Base-by-base conservation (phyloP, 2,888 invertebrate species). In the Netelia fuscicornis region DNA sequence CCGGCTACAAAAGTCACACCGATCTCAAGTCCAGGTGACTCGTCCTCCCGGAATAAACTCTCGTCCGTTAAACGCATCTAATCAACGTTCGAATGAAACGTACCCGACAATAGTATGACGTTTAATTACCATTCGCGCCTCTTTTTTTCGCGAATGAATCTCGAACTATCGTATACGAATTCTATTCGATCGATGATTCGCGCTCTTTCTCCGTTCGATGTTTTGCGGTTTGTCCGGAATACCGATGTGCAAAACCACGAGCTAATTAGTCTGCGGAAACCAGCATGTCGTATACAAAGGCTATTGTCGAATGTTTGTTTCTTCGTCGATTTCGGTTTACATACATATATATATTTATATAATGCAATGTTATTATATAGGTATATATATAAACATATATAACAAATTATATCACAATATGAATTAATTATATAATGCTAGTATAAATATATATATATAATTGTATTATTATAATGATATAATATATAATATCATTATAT, bases 211-310 rank as follows among this genome's bases (percentile, higher is more conserved):
- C n/a, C 37, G 13, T 62, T 25, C 62, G 62, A 62, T 56, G 71
- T 54, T 44, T 44, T 60, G 80, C 23, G 80, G 80, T 81, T 81
- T 30, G 60, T 74, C 62, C 11, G 17, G 30, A 44, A 48, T 42
- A 64, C 58, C 30, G 13, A 3, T 58, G 58, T 20, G 74, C 54
- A 72, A 86, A 86, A 77, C 86, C 74, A 64, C 76, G 62, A 71
- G 86, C 86, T 83, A 83, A 86, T 86, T 86, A 86, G 86, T 80
- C 74, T 67, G 78, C 70, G 81, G 77, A 78, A 68, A 58, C 76
- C 65, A 64, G 30, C 48, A 48, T 79, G 62, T 56, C 30, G 62
- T 11, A 65, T 48, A 58, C n/a, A 67, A 56, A 42, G 67, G 30
- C 30, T 48, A 68, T 60, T 52, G 54, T 52, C 65, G 64, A 37